Base-by-base conservation (phyloP, 2,113 vertebrate species). In the Phaethon lepturus region DNA sequence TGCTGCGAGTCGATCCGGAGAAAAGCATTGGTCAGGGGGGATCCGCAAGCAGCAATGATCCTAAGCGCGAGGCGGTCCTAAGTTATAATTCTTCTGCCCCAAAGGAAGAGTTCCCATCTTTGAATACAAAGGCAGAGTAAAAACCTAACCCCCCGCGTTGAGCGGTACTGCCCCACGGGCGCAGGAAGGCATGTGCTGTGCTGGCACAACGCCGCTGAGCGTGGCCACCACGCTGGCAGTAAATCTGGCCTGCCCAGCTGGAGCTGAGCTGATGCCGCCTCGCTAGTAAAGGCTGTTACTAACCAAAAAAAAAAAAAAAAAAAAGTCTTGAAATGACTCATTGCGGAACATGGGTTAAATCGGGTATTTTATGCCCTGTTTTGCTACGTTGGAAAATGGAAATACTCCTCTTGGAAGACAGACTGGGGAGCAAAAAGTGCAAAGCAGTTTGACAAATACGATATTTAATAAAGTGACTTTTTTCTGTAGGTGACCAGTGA, bases 101-200 rank as follows among this genome's bases (percentile, higher is more conserved):
- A 3, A 53, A 53, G 10, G 10, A 44, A 24, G 5, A 55, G 50
- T 25, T 24, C 23, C 28, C 40, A 16, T 7, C 28, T 18, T 5
- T 2, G 19, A 64, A n/a, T 2, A 19, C 33, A 56, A 19, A 18
- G 25, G 42, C 8, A 42, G 56, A 50, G 42, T 5, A 13, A 38
- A 38, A 31, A 53, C 40, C 1, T 1, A 2, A 18, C 9, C 5
- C 9, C 20, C n/a, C 11, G 1, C 14, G 22, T 3, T 3, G 64
- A n/a, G 17, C 17, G 14, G 73, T 7, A 4, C 50, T 17, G 50
- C 13, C 2, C 5, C 31, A 3, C 1, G 4, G 56, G 38, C 4
- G 58, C 9, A 0, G 38, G 47, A 42, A n/a, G 53, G 29, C 25
- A 7, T 3, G 26, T 3, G 38, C 5, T 16, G 75, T 2, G 33